These are phyloP conservation scores for Calameuta filiformis DNA, from an alignment of 2,888 invertebrate species.

Conservation along the genomic window DNA sequence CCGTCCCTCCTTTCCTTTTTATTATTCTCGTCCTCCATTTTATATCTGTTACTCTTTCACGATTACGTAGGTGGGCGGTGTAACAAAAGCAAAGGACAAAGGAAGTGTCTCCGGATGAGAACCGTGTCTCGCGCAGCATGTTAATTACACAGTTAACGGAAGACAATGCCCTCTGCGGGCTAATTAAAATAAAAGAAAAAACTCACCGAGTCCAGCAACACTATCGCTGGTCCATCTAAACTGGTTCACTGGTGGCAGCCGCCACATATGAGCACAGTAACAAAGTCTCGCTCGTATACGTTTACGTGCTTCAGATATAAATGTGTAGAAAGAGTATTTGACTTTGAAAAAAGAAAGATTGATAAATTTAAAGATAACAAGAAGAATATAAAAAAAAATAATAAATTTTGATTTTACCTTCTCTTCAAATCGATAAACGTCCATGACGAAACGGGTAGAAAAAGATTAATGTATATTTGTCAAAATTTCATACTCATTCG, in stretches of 20 bases:
- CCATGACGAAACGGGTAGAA: too few relatives aligned
- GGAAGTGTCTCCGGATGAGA: constrained; percentile 20
- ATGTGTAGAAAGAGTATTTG: not conserved
- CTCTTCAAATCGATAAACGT: too few relatives aligned
- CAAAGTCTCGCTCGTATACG: not conserved
- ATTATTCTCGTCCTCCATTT: too few relatives aligned
- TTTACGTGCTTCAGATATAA: accelerated
- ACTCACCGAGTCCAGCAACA: constrained; percentile 11
- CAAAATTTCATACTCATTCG: too few relatives aligned
- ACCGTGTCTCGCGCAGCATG: constrained; percentile 18
- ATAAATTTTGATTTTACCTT: too few relatives aligned
- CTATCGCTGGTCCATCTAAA: constrained; percentile 24
- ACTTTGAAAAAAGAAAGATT: not conserved
- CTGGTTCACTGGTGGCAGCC: constrained; percentile 14
- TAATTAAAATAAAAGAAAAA: constrained; percentile 21
- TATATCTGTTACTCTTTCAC: too few relatives aligned
- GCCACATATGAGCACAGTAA: not conserved
- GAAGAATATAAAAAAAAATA: too few relatives aligned
- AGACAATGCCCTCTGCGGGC: constrained; percentile 22
- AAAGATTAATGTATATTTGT: too few relatives aligned
- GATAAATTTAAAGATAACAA: too few relatives aligned
- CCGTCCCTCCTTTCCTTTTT: too few relatives aligned
- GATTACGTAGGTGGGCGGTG: not conserved
- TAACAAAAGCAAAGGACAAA: constrained; percentile 20
- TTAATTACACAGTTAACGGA: constrained; percentile 23